phyloP scores from a whole-genome alignment of 2,888 invertebrate species.

The Ommatoiulus sabulosus region DNA sequence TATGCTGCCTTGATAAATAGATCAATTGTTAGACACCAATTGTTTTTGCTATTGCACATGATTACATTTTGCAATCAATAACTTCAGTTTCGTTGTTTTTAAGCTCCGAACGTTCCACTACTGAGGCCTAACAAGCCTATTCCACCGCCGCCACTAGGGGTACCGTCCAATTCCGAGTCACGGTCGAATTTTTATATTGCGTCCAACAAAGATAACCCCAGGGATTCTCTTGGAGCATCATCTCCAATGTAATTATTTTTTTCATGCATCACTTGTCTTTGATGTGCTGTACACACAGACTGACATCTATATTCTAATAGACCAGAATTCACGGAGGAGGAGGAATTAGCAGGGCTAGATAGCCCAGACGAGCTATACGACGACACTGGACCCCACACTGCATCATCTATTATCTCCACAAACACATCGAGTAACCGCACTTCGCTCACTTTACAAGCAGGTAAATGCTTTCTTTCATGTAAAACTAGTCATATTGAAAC shows the following conservation, averaged over 20 bases:
- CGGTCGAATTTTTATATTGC: neutral
- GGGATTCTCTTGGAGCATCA: neutral
- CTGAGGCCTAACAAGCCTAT: neutral
- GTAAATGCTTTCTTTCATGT: neutral
- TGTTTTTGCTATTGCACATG: too few species aligned
- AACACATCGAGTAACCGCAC: slow-evolving; percentile 1
- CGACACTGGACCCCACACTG: slow-evolving; percentile 30
- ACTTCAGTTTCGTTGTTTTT: neutral
- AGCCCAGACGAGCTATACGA: slow-evolving; percentile 45
- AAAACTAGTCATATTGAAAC: too few species aligned
- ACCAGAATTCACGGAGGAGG: slow-evolving; percentile 53
- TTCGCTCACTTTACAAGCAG: slow-evolving; percentile 24
- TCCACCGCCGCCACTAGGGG: neutral
- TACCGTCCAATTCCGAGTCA: neutral
- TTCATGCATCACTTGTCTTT: neutral
- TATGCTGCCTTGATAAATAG: too few species aligned
- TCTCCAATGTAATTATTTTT: neutral
- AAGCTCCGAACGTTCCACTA: neutral
- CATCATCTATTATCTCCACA: slow-evolving; percentile 2
- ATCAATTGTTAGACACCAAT: too few species aligned
- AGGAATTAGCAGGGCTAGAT: slow-evolving; percentile 37
- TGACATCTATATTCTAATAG: neutral
- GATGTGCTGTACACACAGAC: neutral
- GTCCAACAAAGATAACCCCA: neutral
- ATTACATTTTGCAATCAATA: neutral